These are phyloP conservation scores for Seriola quinqueradiata DNA, from an alignment of 2,113 vertebrate genomes.

Conservation along the genomic window DNA sequence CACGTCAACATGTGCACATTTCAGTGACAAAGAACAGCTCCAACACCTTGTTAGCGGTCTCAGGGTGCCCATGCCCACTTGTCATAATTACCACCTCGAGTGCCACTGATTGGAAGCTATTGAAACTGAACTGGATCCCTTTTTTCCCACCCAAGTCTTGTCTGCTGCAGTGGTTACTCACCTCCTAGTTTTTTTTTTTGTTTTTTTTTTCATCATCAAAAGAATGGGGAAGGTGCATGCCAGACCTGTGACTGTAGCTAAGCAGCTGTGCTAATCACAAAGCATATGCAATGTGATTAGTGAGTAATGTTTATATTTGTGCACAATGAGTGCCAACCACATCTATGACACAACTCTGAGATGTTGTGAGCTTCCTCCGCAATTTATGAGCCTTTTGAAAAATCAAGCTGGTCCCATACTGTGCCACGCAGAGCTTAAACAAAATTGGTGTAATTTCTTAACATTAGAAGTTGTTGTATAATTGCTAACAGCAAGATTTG, in stretches of 20 bases:
- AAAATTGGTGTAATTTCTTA: neutral
- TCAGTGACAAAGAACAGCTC: constrained; percentile 45
- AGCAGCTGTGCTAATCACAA: constrained; percentile 32
- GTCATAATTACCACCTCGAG: constrained; percentile 58
- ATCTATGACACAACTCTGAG: constrained; percentile 24
- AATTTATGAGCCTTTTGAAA: constrained; percentile 21
- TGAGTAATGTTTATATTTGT: constrained; percentile 34
- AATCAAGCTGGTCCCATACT: neutral
- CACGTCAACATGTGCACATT: constrained; percentile 44
- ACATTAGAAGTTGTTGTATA: neutral
- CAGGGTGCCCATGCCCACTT: constrained; percentile 38
- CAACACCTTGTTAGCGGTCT: constrained; percentile 57
- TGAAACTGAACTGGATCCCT: constrained; percentile 44
- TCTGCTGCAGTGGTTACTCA: constrained; percentile 6
- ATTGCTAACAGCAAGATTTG: neutral
- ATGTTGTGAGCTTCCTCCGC: neutral
- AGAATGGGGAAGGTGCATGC: constrained; percentile 4
- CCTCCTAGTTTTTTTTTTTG: neutral
- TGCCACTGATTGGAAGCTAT: constrained; percentile 40
- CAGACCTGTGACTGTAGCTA: constrained; percentile 20
- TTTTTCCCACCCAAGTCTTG: constrained; percentile 15
- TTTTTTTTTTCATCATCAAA: constrained; percentile 5
- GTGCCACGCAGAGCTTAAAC: neutral
- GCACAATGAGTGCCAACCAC: neutral
- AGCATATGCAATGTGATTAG: constrained; percentile 41